Evolutionary conservation across 2,888 invertebrate genomes (phyloP).

Genomic region (Spilarctia lutea): DNA sequence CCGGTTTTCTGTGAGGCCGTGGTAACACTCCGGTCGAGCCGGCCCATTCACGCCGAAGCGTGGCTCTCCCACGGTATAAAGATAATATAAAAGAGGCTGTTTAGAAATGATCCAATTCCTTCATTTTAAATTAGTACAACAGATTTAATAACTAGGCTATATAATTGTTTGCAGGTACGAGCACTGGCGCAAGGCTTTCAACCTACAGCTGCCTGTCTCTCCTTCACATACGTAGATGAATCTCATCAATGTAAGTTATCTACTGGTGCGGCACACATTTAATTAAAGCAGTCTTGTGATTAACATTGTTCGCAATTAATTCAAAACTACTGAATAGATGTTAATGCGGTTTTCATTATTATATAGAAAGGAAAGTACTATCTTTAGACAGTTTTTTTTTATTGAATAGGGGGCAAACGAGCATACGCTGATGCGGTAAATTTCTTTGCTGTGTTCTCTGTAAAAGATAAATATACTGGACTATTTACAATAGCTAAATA

Average conservation of each 20-base stretch:
- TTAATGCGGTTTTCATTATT: too few species aligned
- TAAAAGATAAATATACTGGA: not conserved
- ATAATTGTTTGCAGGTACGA: slow-evolving; percentile 60
- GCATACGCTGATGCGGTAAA: not conserved
- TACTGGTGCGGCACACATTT: not conserved
- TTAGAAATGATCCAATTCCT: too few species aligned
- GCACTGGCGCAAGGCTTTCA: slow-evolving; percentile 66
- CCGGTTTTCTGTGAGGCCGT: too few species aligned
- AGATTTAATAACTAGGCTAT: not conserved
- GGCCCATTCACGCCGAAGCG: too few species aligned
- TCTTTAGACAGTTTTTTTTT: not conserved
- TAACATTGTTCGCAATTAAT: too few species aligned
- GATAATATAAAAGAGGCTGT: too few species aligned
- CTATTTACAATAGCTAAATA: not conserved
- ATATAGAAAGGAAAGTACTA: too few species aligned
- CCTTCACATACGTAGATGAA: slow-evolving; percentile 61
- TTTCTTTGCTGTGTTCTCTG: not conserved
- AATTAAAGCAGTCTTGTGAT: not conserved
- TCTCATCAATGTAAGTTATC: slow-evolving; percentile 63
- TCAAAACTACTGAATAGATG: too few species aligned
- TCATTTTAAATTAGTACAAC: too few species aligned
- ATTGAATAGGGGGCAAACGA: too few species aligned
- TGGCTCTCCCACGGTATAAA: too few species aligned
- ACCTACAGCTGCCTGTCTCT: slow-evolving; percentile 65
- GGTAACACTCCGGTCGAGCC: too few species aligned